phyloP scores from a whole-genome alignment of 2,797 vertebrate genomes.

The Apogon hyalosoma region DNA sequence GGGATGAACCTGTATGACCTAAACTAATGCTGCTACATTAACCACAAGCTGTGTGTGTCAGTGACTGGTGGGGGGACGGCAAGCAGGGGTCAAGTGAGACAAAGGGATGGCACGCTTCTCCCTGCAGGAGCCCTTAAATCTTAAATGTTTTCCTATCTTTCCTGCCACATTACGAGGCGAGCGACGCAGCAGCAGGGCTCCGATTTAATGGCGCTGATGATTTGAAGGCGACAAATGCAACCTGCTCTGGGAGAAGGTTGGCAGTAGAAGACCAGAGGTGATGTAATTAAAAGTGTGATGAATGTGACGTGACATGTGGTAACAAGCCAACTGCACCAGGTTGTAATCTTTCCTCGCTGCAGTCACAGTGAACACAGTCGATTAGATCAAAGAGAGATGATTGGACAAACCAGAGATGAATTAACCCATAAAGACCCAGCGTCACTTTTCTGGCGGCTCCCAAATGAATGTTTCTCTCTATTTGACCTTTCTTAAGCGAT shows the following conservation, averaged over 20 bases:
- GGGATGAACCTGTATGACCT: constrained; percentile 50
- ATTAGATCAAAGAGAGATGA: constrained; percentile 52
- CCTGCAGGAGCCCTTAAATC: constrained; percentile 25
- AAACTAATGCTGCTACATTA: constrained; percentile 51
- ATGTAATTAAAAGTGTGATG: constrained; percentile 71
- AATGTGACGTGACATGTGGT: constrained; percentile 70
- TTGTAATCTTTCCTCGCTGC: constrained; percentile 61
- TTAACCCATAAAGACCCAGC: not conserved
- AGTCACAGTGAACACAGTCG: constrained; percentile 68
- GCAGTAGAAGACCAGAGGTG: constrained; percentile 48
- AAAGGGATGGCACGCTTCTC: constrained; percentile 24
- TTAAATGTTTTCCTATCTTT: constrained; percentile 30
- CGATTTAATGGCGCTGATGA: constrained; percentile 23
- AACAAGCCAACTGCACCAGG: constrained; percentile 52
- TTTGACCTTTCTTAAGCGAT: no score
- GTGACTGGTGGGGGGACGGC: not conserved
- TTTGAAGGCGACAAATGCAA: constrained; percentile 36
- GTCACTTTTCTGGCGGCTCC: no score
- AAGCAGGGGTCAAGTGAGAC: constrained; percentile 39
- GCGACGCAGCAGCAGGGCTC: constrained; percentile 31
- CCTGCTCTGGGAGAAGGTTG: constrained; percentile 42
- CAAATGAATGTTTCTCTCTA: no score
- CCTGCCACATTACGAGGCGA: constrained; percentile 11
- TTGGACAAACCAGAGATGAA: constrained; percentile 12
- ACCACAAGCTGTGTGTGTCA: constrained; percentile 62